A percentile compares a stretch with the other conserved stretches of the same genome.
Evolutionary conservation across 37 sponge, comb jelly and placozoan genomes (phyloP).

Genomic region (Axinella damicornis): DNA sequence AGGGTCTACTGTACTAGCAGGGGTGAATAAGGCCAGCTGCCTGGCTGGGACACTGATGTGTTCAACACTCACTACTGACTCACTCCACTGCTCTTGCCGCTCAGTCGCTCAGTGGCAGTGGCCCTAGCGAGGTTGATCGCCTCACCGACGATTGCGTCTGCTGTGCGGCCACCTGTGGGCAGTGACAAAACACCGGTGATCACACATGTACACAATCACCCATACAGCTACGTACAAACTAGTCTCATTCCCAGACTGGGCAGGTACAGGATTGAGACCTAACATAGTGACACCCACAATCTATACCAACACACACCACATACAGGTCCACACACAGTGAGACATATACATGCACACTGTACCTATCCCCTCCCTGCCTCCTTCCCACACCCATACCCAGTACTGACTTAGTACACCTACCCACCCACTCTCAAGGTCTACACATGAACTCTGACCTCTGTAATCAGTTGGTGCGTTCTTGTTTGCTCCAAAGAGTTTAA

Average conservation of each 20-base stretch:
- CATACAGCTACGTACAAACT: too few relatives aligned
- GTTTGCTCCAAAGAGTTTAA: slow-evolving; percentile 97
- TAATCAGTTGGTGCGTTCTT: slow-evolving; percentile 93
- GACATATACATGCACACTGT: neutral
- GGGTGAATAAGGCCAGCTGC: too few relatives aligned
- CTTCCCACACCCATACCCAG: neutral
- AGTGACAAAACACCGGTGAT: neutral
- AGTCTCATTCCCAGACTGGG: too few relatives aligned
- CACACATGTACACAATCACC: slow-evolving; percentile 16
- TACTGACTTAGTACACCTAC: too few relatives aligned
- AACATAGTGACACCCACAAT: too few relatives aligned
- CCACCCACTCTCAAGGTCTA: too few relatives aligned
- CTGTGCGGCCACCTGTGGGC: slow-evolving; percentile 71
- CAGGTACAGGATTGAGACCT: too few relatives aligned
- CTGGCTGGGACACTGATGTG: too few relatives aligned
- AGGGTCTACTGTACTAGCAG: too few relatives aligned
- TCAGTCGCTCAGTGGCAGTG: slow-evolving; percentile 53
- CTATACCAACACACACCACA: too few relatives aligned
- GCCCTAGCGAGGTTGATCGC: slow-evolving; percentile 43
- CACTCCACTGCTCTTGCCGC: slow-evolving; percentile 48
- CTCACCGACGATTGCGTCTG: slow-evolving; percentile 71
- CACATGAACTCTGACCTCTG: slow-evolving; percentile 34
- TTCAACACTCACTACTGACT: too few relatives aligned
- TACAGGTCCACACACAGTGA: neutral
- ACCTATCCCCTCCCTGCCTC: neutral